Conservation (phyloP, 2,888 invertebrate species). For the Perizoma affinitatum region DNA sequence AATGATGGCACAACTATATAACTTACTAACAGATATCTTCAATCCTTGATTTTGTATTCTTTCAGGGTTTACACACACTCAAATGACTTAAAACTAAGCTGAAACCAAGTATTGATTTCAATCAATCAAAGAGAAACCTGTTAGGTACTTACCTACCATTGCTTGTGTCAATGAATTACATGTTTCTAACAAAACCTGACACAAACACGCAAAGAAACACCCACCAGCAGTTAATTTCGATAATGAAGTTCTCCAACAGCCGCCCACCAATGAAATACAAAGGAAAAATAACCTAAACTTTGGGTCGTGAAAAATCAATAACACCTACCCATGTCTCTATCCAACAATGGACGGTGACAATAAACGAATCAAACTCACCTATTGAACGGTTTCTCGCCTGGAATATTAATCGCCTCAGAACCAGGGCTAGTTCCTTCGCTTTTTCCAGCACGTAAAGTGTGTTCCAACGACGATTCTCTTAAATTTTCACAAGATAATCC, state of each 20-base stretch:
- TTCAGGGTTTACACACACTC: background rate
- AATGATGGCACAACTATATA: too few species aligned
- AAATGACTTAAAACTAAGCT: background rate
- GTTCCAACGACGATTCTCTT: slow-evolving; percentile 74
- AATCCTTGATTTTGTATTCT: background rate
- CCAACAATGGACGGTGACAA: slow-evolving; percentile 62
- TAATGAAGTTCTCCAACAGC: slow-evolving; percentile 63
- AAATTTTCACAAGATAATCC: slow-evolving; percentile 68
- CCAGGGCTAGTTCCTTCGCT: slow-evolving; percentile 76
- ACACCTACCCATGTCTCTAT: slow-evolving; percentile 40
- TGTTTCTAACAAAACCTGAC: slow-evolving; percentile 66
- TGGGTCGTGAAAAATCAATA: slow-evolving; percentile 78
- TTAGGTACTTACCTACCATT: slow-evolving; percentile 23
- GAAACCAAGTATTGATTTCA: background rate
- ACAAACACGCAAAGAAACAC: slow-evolving; percentile 56
- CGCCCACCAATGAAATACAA: slow-evolving; percentile 67
- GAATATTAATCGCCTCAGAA: slow-evolving; percentile 74
- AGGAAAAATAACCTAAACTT: slow-evolving; percentile 77
- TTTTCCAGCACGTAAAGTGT: slow-evolving; percentile 71
- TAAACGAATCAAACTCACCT: slow-evolving; percentile 64
- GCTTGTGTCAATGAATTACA: slow-evolving; percentile 47
- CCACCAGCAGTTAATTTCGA: slow-evolving; percentile 59
- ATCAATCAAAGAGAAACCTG: slow-evolving; percentile 8
- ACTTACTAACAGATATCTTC: too few species aligned
- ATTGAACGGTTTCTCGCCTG: slow-evolving; percentile 71